A percentile compares a stretch with the other conserved stretches of the same genome.
Conservation (phyloP, 2,888 invertebrate genomes). For the Apoda limacodes region DNA sequence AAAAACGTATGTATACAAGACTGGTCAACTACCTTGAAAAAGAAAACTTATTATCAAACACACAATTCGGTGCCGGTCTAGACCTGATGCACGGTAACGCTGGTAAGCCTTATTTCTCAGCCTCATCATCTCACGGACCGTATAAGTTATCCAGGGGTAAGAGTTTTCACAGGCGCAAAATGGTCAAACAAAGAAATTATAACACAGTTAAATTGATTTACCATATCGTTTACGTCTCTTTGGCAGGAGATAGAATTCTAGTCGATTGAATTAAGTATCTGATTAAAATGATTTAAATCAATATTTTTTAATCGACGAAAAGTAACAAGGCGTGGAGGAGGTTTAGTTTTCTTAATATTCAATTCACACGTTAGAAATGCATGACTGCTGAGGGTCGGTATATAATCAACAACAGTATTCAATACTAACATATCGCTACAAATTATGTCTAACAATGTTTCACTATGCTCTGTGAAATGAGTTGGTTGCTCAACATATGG, state of each 20-base stretch:
- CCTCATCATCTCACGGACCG: constrained; percentile 8
- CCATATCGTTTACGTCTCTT: constrained; percentile 8
- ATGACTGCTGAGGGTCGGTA: constrained; percentile 12
- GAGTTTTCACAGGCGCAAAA: constrained; percentile 7
- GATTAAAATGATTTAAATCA: constrained; percentile 2
- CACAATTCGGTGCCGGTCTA: constrained; percentile 9
- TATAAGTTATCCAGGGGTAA: constrained; percentile 13
- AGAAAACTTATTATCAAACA: constrained; percentile 4
- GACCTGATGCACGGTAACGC: not conserved
- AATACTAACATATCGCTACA: constrained; percentile 10
- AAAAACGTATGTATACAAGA: constrained; percentile 11
- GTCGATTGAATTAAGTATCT: constrained; percentile 3
- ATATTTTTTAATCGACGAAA: constrained; percentile 11
- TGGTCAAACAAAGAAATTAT: constrained; percentile 9
- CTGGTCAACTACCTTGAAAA: constrained; percentile 7
- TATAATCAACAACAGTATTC: constrained; percentile 6
- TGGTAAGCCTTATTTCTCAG: constrained; percentile 8
- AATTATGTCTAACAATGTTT: constrained; percentile 16
- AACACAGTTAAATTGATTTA: constrained; percentile 6
- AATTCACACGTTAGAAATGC: constrained; percentile 7
- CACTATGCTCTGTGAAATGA: constrained; percentile 13
- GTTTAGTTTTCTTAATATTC: constrained; percentile 8
- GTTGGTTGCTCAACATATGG: constrained; percentile 13
- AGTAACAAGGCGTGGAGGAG: not conserved
- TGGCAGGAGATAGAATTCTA: constrained; percentile 2